A percentile compares a stretch with the other conserved stretches of the same genome.
These are phyloP conservation scores for Phoenicopterus ruber DNA, from an alignment of 2,113 vertebrate genomes.

Conservation along the genomic window DNA sequence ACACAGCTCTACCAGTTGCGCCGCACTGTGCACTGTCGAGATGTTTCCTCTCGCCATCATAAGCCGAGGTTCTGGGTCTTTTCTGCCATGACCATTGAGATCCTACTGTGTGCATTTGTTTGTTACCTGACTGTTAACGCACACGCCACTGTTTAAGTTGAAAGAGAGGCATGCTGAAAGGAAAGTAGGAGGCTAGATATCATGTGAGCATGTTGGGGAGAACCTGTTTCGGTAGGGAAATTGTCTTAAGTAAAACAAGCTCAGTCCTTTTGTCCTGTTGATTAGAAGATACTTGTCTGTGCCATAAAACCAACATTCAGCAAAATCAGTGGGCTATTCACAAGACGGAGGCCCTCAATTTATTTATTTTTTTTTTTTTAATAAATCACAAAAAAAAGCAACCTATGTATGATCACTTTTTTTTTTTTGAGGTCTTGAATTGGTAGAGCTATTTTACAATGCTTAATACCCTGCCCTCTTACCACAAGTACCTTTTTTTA, in stretches of 20 bases:
- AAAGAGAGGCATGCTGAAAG: neutral
- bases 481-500: neutral
- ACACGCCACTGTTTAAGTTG: neutral
- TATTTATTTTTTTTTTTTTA: neutral
- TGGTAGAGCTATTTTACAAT: neutral
- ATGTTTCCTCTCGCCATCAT: neutral
- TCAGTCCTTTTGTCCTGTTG: neutral
- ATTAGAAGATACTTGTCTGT: neutral
- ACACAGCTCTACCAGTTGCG: rapidly evolving
- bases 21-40: neutral
- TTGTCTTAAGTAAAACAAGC: neutral
- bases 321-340: neutral
- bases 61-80: neutral
- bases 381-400: neutral
- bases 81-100: neutral
- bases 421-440: neutral
- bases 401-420: neutral
- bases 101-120: neutral
- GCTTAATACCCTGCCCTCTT: neutral
- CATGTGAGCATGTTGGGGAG: neutral
- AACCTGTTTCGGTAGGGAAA: neutral
- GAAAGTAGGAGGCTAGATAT: neutral
- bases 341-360: neutral
- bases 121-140: neutral
- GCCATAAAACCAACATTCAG: neutral